phyloP scores from a whole-genome alignment of 2,113 vertebrate genomes.

The Lonchura striata region DNA sequence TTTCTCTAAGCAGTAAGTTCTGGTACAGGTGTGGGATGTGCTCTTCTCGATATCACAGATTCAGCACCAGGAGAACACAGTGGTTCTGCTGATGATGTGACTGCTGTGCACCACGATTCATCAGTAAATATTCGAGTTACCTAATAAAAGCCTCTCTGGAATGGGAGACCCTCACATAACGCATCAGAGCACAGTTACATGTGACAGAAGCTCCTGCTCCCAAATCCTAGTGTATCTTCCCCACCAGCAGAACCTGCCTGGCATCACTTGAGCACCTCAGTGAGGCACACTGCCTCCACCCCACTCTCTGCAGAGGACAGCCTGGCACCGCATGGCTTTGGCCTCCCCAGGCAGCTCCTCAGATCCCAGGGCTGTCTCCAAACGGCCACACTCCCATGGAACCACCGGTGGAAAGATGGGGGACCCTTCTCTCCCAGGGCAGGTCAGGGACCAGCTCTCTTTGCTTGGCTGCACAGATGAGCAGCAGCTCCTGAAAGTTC shows the following conservation, averaged over 20 bases:
- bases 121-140: accelerated
- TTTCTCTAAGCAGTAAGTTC: neutral
- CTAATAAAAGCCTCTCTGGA: neutral
- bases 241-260: accelerated
- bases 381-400: neutral
- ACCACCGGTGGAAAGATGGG: accelerated
- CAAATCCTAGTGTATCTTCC: neutral
- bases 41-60: accelerated
- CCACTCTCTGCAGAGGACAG: neutral
- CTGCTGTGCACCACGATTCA: accelerated
- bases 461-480: neutral
- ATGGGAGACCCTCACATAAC: accelerated
- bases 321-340: accelerated
- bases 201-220: neutral
- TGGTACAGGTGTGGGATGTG: neutral
- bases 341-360: neutral
- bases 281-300: neutral
- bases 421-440: neutral
- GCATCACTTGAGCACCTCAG: neutral
- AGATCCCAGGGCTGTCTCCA: neutral
- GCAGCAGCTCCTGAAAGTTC: neutral
- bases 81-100: neutral
- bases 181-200: accelerated
- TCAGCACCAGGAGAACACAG: neutral
- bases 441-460: neutral